A percentile compares a stretch with the other conserved stretches of the same genome.
These are phyloP conservation scores for Monochamus alternatus DNA, from an alignment of 2,888 invertebrate genomes.

Conservation along the genomic window DNA sequence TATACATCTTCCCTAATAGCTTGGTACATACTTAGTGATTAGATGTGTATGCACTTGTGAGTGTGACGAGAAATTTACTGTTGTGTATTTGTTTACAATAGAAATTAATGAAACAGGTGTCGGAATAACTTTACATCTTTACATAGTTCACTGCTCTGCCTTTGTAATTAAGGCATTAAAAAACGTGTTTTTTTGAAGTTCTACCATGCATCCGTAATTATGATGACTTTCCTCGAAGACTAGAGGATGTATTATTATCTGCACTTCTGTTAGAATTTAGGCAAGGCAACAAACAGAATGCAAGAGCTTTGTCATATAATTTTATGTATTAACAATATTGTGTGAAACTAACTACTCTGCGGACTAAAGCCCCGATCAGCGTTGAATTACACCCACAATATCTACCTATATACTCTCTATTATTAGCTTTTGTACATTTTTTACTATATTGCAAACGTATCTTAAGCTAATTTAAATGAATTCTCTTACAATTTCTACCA, in stretches of 20 bases:
- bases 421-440: too few relatives aligned
- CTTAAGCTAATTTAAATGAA: too few relatives aligned
- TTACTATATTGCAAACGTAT: too few relatives aligned
- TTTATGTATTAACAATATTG: too few relatives aligned
- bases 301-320: too few relatives aligned
- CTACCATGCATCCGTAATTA: neutral
- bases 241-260: neutral
- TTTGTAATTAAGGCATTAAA: conserved; percentile 11
- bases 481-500: too few relatives aligned
- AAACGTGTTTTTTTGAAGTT: conserved; percentile 10
- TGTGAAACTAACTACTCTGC: too few relatives aligned
- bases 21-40: neutral
- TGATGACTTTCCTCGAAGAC: conserved; percentile 1
- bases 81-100: conserved; percentile 13
- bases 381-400: too few relatives aligned
- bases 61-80: conserved; percentile 7
- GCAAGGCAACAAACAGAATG: too few relatives aligned
- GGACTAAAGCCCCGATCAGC: too few relatives aligned
- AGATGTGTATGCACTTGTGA: neutral
- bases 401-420: too few relatives aligned
- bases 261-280: neutral
- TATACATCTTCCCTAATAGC: neutral
- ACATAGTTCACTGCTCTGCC: conserved; percentile 13
- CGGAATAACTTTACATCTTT: conserved; percentile 12
- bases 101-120: conserved; percentile 13